Evolutionary conservation across 2,888 invertebrate genomes (phyloP).

Genomic region (Erynnis tages): DNA sequence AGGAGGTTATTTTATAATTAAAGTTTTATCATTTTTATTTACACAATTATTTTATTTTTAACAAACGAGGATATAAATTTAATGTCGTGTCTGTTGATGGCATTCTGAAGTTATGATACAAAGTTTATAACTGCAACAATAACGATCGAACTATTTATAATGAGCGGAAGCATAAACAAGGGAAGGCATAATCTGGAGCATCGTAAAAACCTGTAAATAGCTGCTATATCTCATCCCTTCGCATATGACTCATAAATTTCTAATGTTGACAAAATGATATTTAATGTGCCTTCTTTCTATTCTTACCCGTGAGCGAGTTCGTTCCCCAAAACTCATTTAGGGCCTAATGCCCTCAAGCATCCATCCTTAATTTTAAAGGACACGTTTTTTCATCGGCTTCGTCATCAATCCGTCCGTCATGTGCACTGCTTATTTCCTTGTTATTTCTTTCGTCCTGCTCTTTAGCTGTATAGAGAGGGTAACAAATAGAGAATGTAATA

Average conservation of each 20-base stretch:
- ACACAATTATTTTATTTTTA: background rate
- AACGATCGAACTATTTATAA: slow-evolving; percentile 41
- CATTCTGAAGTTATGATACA: background rate
- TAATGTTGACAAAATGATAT: slow-evolving; percentile 75
- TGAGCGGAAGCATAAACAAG: slow-evolving; percentile 60
- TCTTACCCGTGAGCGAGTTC: slow-evolving; percentile 61
- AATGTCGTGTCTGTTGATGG: background rate
- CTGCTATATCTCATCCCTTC: slow-evolving; percentile 54
- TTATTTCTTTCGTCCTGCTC: slow-evolving; percentile 72
- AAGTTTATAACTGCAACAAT: slow-evolving; percentile 3
- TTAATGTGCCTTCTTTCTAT: slow-evolving; percentile 63
- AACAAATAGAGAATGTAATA: slow-evolving; percentile 78
- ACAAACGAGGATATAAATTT: background rate
- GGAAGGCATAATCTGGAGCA: slow-evolving; percentile 49
- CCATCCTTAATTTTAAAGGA: slow-evolving; percentile 66
- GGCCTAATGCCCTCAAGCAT: slow-evolving; percentile 58
- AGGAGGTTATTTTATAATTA: too few species aligned
- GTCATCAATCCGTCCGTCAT: slow-evolving; percentile 71
- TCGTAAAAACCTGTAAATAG: slow-evolving; percentile 63
- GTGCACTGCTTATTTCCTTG: slow-evolving; percentile 65
- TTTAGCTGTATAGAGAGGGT: slow-evolving; percentile 60
- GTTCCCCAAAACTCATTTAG: slow-evolving; percentile 70
- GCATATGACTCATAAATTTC: slow-evolving; percentile 65
- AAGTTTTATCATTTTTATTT: too few species aligned
- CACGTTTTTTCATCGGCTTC: slow-evolving; percentile 61